These are phyloP conservation scores for Rhabdomys pumilio DNA, from an alignment of 2,797 vertebrate genomes.

Conservation along the genomic window DNA sequence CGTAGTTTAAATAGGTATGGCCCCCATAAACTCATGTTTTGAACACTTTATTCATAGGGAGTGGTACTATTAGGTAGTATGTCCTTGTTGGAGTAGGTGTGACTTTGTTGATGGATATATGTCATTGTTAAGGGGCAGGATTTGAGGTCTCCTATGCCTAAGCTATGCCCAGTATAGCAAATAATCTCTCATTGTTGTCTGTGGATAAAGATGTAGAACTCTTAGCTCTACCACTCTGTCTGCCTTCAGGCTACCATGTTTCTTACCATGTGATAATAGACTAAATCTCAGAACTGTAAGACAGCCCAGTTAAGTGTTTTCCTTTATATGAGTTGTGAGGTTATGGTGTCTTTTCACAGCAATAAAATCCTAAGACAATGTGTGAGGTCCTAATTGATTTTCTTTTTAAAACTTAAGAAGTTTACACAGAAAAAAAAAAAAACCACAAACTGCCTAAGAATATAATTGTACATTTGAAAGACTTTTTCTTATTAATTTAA, in stretches of 20 bases:
- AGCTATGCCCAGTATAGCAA: neutral
- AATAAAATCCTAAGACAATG: neutral
- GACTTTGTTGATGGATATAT: neutral
- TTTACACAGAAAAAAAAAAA: neutral
- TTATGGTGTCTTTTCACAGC: neutral
- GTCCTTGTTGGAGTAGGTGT: neutral
- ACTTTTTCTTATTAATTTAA: neutral
- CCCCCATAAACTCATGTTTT: neutral
- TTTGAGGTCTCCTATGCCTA: neutral
- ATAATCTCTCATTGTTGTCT: neutral
- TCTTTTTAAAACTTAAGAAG: slow-evolving; percentile 1
- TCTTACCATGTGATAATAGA: neutral
- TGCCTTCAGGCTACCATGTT: neutral
- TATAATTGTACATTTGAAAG: neutral
- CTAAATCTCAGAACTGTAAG: neutral
- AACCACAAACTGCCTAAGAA: neutral
- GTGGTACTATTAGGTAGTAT: neutral
- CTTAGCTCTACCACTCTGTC: neutral
- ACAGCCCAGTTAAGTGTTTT: neutral
- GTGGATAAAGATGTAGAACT: neutral
- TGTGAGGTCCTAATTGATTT: neutral
- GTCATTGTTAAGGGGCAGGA: neutral
- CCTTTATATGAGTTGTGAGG: neutral
- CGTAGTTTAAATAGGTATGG: neutral
- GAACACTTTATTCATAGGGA: neutral